phyloP scores from a whole-genome alignment of 2,888 invertebrate genomes.

The Electrophaes corylata region DNA sequence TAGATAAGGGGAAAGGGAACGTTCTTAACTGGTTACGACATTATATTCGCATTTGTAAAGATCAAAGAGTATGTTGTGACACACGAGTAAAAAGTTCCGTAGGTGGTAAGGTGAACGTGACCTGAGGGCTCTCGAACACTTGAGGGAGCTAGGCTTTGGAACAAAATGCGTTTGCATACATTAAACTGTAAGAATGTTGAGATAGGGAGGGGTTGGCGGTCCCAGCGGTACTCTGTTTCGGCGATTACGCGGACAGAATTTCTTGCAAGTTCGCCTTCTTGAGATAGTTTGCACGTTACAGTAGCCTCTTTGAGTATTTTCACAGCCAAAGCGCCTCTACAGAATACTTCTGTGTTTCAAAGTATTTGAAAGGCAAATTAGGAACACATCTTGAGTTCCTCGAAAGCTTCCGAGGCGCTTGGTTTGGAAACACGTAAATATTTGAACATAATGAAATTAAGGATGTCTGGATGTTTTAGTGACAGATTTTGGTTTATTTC shows the following conservation, averaged over 20 bases:
- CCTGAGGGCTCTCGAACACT: conserved; percentile 74
- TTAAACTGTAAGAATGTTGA: conserved; percentile 83
- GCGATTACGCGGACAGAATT: conserved; percentile 83
- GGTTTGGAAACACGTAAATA: conserved; percentile 64
- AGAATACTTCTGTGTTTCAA: conserved; percentile 75
- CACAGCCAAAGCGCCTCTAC: conserved; percentile 71
- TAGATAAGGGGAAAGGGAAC: conserved; percentile 67
- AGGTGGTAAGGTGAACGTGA: conserved; percentile 65
- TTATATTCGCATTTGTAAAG: conserved; percentile 82
- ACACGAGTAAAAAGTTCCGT: conserved; percentile 73
- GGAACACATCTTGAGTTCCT: conserved; percentile 69
- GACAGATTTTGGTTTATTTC: background rate
- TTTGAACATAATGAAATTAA: conserved; percentile 67
- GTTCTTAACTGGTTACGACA: conserved; percentile 76
- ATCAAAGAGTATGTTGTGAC: conserved; percentile 82
- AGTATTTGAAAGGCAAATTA: conserved; percentile 83
- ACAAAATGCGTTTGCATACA: conserved; percentile 85
- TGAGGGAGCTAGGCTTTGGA: conserved; percentile 81
- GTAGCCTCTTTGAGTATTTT: conserved; percentile 76
- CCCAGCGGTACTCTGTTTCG: conserved; percentile 77
- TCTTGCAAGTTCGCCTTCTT: conserved; percentile 71
- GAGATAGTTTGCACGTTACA: conserved; percentile 80
- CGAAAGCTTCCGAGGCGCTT: conserved; percentile 47
- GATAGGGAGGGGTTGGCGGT: conserved; percentile 75
- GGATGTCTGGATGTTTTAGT: background rate